Evolutionary conservation across 2,888 invertebrate genomes (phyloP), one percentile per base, ranked within the genome.

Genomic region (Pachycephus smyrnensis): DNA sequence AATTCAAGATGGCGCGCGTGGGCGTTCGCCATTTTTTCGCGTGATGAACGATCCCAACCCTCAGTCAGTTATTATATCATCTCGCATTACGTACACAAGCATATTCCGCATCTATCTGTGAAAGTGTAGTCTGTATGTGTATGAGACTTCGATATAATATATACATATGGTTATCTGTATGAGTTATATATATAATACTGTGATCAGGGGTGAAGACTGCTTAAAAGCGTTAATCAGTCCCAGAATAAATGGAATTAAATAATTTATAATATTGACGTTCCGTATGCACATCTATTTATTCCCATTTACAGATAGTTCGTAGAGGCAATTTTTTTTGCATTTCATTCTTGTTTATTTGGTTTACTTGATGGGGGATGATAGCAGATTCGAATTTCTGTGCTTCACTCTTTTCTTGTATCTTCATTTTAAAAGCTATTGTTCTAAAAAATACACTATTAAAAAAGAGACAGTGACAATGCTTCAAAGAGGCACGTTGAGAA

Each of bases 241-340:
- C 2, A 23, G 6, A 23, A 55, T 76, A 82, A 79, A 80, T 83
- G 80, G 75, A 81, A 81, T 79, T 79, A 83, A 83, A 83, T 83
- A 82, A 84, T 81, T 84, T 80, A 83, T 84, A 83, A 83, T 84
- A 84, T 83, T 82, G 79, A 82, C 73, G 73, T 81, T 77, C 55
- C 74, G 73, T 76, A 80, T 82, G 31, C 68, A 23, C 36, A 68
- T 35, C 55, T 32, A 40, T 30, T 55, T 40, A 32, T 55, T 30
- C 23, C n/a, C 71, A 36, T 69, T 75, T 75, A 69, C 75, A 75
- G 33, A 33, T 33, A 33, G 33, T 4, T 33, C 4, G 4, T 33
- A 4, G 33, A 33, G 33, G 4, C 4, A 33, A 33, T 33, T 33
- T 33, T 33, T 33, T 4, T 33, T 33, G 33, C 33, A 33, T 33